Conservation (phyloP, 1,140 invertebrate species). For the Drosophila nikananu region DNA sequence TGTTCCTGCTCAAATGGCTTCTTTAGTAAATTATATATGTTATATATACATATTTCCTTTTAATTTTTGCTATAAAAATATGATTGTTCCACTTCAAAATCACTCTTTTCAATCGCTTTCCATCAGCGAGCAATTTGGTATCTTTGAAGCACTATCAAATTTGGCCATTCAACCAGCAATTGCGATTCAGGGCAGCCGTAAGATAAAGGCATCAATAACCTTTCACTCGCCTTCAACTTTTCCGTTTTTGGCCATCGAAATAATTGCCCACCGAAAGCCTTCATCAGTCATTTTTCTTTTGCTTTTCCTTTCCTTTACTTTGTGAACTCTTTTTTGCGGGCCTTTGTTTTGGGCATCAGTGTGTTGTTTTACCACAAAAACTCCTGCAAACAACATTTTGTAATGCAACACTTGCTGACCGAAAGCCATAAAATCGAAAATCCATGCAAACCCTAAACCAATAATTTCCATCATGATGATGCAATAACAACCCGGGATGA, state of each 20-base stretch:
- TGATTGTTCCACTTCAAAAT: not conserved
- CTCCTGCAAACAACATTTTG: conserved; percentile 36
- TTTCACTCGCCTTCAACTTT: conserved; percentile 54
- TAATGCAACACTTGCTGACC: conserved; percentile 54
- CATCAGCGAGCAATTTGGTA: conserved; percentile 26
- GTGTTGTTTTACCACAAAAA: conserved; percentile 2
- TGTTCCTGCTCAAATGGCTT: too few species aligned
- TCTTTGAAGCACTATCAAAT: conserved; percentile 41
- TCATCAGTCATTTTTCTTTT: conserved; percentile 41
- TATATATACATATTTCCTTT: too few species aligned
- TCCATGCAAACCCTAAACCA: conserved; percentile 36
- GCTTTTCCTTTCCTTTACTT: not conserved
- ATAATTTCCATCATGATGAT: conserved; percentile 51
- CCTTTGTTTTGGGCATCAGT: conserved; percentile 15
- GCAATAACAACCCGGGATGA: conserved; percentile 41
- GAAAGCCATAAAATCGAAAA: conserved; percentile 47
- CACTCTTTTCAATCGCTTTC: not conserved
- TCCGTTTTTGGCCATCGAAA: conserved; percentile 42
- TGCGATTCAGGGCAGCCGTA: conserved; percentile 18
- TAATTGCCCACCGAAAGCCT: conserved; percentile 51
- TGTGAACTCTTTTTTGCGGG: conserved; percentile 37
- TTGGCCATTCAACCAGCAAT: conserved; percentile 40
- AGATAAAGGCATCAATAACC: conserved; percentile 54
- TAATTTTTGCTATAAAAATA: too few species aligned
- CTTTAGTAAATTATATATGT: too few species aligned